Conservation (phyloP, 2,888 invertebrate species). For the Sepiola atlantica region DNA sequence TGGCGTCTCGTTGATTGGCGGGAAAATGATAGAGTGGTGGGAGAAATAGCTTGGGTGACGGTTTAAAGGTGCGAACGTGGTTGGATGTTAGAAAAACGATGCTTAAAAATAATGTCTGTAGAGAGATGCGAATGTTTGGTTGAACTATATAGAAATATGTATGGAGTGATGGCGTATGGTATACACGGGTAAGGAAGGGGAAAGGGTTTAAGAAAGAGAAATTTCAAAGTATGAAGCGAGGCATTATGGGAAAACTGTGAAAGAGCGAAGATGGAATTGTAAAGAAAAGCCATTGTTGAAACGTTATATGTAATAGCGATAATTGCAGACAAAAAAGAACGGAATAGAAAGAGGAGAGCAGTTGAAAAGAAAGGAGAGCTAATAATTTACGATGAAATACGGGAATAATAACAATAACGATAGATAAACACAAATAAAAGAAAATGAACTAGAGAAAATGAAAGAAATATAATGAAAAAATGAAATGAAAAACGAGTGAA, state of each 20-base stretch:
- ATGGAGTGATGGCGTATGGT: not conserved
- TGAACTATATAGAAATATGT: not conserved
- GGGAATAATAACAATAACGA: not conserved
- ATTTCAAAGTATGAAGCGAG: not conserved
- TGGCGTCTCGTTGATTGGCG: slow-evolving; percentile 32
- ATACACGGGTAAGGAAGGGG: not conserved
- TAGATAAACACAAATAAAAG: not conserved
- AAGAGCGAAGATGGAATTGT: not conserved
- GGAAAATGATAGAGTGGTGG: not conserved
- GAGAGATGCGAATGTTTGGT: not conserved
- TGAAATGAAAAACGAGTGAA: not conserved
- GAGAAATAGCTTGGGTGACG: not conserved
- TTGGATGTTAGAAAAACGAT: not conserved
- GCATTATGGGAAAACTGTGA: not conserved
- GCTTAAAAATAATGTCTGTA: not conserved
- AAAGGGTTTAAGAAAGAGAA: not conserved
- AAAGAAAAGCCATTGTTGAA: not conserved
- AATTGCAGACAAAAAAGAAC: not conserved
- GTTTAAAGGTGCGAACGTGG: not conserved
- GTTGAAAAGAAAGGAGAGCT: not conserved
- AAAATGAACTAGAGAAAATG: not conserved
- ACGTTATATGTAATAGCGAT: not conserved
- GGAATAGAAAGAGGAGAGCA: not conserved
- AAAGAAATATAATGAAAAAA: not conserved
- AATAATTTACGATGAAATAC: too few relatives aligned